phyloP scores from a whole-genome alignment of 2,113 vertebrate genomes.

The zebrafish (Danio rerio) region DNA sequence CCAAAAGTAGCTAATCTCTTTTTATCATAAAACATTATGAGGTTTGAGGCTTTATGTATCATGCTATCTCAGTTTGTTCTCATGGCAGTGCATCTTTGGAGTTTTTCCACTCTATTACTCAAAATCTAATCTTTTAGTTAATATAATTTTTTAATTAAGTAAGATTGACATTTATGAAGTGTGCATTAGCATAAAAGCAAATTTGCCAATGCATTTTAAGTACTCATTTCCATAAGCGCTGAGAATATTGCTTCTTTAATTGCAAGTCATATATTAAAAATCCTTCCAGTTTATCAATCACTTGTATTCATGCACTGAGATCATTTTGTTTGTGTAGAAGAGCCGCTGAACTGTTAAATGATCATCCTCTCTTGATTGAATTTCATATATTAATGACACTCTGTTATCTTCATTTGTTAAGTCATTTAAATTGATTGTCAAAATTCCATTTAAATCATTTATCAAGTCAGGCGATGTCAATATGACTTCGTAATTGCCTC shows the following conservation, averaged over 20 bases:
- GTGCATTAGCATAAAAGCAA: neutral
- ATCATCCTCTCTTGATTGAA: slow-evolving; percentile 6
- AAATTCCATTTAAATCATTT: slow-evolving; percentile 5
- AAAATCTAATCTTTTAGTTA: neutral
- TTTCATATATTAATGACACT: neutral
- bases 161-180: neutral
- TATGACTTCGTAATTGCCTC: slow-evolving; percentile 43
- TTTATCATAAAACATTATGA: neutral
- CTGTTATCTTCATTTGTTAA: slow-evolving; percentile 1
- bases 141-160: neutral
- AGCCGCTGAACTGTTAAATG: slow-evolving; percentile 18
- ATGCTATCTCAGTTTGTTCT: neutral
- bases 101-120: neutral
- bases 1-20: neutral
- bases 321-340: neutral
- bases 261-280: neutral
- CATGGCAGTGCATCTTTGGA: neutral
- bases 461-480: slow-evolving; percentile 44
- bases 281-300: neutral
- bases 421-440: slow-evolving; percentile 20
- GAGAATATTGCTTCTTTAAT: neutral
- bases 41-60: neutral
- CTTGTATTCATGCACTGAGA: neutral
- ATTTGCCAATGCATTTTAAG: neutral
- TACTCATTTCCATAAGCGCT: neutral